phyloP scores from a whole-genome alignment of 2,113 vertebrate species.

The Rissa tridactyla region DNA sequence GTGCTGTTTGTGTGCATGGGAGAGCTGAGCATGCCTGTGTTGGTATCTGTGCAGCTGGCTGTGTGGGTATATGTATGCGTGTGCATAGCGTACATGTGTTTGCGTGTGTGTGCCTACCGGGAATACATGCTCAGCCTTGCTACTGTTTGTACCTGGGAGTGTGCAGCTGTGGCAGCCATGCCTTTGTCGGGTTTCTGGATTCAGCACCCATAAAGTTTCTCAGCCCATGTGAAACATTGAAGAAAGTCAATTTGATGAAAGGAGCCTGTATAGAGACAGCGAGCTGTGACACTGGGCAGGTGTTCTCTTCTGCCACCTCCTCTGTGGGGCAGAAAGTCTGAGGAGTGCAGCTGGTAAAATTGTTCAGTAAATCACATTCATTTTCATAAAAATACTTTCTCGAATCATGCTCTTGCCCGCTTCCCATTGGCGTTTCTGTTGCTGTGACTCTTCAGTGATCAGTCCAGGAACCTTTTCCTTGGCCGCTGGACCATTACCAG shows the following conservation, averaged over 20 bases:
- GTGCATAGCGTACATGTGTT: not conserved
- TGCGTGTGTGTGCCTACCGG: not conserved
- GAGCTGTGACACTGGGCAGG: not conserved
- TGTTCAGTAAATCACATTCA: not conserved
- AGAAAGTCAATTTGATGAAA: not conserved
- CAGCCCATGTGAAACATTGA: not conserved
- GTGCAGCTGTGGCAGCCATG: not conserved
- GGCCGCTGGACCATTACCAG: not conserved
- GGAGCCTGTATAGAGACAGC: not conserved
- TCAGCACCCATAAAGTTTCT: not conserved
- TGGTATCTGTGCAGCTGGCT: not conserved
- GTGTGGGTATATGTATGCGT: rapidly evolving
- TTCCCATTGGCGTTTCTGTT: not conserved
- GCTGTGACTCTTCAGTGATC: not conserved
- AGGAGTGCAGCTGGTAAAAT: not conserved
- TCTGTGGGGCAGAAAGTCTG: not conserved
- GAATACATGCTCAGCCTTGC: not conserved
- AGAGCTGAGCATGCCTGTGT: not conserved
- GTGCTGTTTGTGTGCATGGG: not conserved
- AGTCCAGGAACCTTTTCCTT: not conserved
- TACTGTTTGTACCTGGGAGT: not conserved
- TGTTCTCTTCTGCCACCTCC: not conserved
- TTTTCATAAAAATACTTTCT: not conserved
- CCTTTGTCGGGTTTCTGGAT: not conserved
- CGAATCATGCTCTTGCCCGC: not conserved